Evolutionary conservation across 2,797 vertebrate species (phyloP).

Genomic region (Luscinia luscinia): DNA sequence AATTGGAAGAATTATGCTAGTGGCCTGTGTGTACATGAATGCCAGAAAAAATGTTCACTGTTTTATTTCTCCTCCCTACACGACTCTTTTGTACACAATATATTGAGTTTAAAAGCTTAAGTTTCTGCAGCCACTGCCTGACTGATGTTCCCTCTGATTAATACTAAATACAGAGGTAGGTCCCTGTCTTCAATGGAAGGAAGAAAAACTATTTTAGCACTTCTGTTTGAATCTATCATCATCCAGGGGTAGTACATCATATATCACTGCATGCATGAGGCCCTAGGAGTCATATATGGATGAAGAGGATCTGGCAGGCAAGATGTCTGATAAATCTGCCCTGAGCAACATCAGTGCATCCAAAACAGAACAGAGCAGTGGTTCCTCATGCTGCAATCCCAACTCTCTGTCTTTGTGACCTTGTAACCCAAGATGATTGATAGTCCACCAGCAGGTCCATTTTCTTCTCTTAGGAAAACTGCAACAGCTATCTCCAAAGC

Average conservation of each 20-base stretch:
- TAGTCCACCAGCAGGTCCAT: background rate
- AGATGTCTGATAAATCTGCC: slow-evolving; percentile 4
- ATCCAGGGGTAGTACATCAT: background rate
- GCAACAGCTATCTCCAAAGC: background rate
- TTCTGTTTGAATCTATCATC: slow-evolving; percentile 4
- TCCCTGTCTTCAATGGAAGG: background rate
- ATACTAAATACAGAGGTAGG: background rate
- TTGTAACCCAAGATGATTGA: slow-evolving; percentile 19
- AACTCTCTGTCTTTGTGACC: background rate
- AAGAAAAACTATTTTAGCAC: slow-evolving; percentile 32
- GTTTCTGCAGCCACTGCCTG: background rate
- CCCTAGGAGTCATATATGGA: background rate
- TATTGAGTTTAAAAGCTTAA: background rate
- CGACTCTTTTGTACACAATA: background rate
- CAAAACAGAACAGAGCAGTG: background rate
- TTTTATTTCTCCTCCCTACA: background rate
- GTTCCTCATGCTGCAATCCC: background rate
- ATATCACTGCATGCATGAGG: background rate
- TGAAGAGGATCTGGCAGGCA: background rate
- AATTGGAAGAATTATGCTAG: accelerated
- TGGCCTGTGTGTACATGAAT: no score
- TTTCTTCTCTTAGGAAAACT: slow-evolving; percentile 34
- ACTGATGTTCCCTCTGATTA: background rate
- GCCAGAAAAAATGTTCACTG: background rate
- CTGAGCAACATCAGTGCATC: background rate